phyloP scores from a whole-genome alignment of 2,888 invertebrate species.

The Limnephilus rhombicus region DNA sequence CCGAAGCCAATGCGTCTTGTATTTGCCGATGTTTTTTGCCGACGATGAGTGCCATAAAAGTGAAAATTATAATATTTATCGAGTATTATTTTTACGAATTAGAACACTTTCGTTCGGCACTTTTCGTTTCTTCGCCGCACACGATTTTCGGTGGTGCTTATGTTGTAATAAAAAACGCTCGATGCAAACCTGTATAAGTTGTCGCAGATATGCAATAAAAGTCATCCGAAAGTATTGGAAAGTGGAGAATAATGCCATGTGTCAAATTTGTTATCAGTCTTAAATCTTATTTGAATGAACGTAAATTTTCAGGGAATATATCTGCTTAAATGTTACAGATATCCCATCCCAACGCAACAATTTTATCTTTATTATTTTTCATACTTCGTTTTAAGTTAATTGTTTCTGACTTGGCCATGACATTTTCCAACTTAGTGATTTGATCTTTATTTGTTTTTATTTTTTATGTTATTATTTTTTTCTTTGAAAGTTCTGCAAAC shows the following conservation, averaged over 20 bases:
- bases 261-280: background rate
- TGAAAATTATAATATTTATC: conserved; percentile 29
- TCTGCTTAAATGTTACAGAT: background rate
- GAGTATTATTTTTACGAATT: conserved; percentile 7
- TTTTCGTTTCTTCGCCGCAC: conserved; percentile 3
- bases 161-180: background rate
- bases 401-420: no score
- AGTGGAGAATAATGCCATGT: background rate
- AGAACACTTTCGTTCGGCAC: conserved; percentile 30
- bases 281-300: background rate
- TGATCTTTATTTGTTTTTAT: no score
- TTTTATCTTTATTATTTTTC: no score
- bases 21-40: background rate
- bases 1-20: conserved; percentile 2
- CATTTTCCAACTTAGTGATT: no score
- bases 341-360: no score
- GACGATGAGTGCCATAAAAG: conserved; percentile 13
- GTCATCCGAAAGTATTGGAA: conserved; percentile 1
- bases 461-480: no score
- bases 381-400: no score
- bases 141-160: background rate
- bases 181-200: background rate
- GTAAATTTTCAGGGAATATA: background rate
- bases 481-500: no score
- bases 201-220: background rate